Base-by-base conservation (phyloP, 2,888 invertebrate species). In the Phengaris alcon region DNA sequence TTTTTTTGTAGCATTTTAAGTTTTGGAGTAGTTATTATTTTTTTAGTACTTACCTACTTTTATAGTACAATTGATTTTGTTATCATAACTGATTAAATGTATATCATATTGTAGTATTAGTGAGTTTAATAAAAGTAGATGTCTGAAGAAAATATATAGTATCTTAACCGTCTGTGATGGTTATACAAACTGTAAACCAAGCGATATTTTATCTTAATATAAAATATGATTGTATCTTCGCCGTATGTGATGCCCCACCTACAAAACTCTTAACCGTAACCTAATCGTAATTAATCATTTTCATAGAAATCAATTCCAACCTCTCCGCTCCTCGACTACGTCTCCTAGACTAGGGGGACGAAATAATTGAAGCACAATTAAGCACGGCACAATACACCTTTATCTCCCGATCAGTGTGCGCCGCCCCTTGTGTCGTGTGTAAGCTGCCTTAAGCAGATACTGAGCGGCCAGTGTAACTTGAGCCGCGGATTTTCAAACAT, bases 391-490 rank as follows among this genome's bases (percentile, higher is more conserved):
- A 79, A 78, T 77, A 76, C 75, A 69, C 77, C 76, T 77, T 76
- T 77, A 78, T 79, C 78, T 77, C 64, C 73, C 72, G 77, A 79
- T 77, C 70, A 76, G 76, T 76, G 76, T 75, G 77, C 76, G 76
- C 76, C 76, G 78, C 80, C 76, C 77, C 76, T 75, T 73, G 76
- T 76, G 75, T 77, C 74, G 75, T 75, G 74, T 77, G 76, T 78
- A 78, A 79, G 80, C 79, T 80, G 80, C 78, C 79, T 78, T 79
- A 73, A 79, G 76, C 79, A 80, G 80, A 79, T 77, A 79, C 73
- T 54, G 75, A 75, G 55, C 68, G 78, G 73, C 80, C 79, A 78
- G 73, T 51, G 35, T 80, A 77, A 73, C 69, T 64, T 73, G 79
- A 75, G 46, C 80, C 75, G n/a, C 2, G 46, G 70, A 12, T 35